Base-by-base conservation (phyloP, 2,113 vertebrate species). In the Mesoclemmys tuberculata region DNA sequence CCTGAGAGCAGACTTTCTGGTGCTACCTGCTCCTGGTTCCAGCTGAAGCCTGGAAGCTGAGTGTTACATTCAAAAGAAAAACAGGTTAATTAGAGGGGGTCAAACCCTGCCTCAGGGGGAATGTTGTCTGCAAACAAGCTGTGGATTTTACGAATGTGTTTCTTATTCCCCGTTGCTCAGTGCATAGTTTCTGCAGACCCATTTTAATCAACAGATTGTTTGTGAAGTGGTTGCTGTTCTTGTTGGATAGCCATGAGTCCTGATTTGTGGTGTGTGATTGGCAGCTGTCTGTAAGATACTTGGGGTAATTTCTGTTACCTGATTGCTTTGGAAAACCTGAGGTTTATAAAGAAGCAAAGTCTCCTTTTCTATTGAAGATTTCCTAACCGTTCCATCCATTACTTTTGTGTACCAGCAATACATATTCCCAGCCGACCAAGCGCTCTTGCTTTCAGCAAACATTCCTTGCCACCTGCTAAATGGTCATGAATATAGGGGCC, bases 181-280 rank as follows among this genome's bases (percentile, higher is more conserved):
- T 55, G 22, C 35, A 41, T 1, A 52, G n/a, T 2, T 41, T 81
- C 84, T 86, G 27, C 27, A 31, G 4, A 14, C 0, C 0, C 18
- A 7, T 86, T 95, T 88, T 55, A 48, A 29, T 83, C 89, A n/a
- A 6, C 5, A 35, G 46, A 31, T 5, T 74, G 44, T 84, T 61
- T 61, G 22, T 24, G 13, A 19, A 16, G 4, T 44, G 54, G 3
- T 51, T 89, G 35, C 3, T 58, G 13, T 27, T 80, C 58, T 29
- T 81, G 3, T 58, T 94, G 75, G 27, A 14, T 81, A 31, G 27
- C 49, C 12, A 22, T 82, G 7, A 0, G 31, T 91, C 29, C 5
- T 5, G 91, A 3, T 1, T n/a, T 51, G 1, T n/a, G 2, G 48
- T 46, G 12, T 44, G 48, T 10, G 78, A 68, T 89, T 46, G 87